Evolutionary conservation across 2,888 invertebrate species (phyloP), one percentile per base, ranked within the genome.

Genomic region (Tubulanus polymorphus): DNA sequence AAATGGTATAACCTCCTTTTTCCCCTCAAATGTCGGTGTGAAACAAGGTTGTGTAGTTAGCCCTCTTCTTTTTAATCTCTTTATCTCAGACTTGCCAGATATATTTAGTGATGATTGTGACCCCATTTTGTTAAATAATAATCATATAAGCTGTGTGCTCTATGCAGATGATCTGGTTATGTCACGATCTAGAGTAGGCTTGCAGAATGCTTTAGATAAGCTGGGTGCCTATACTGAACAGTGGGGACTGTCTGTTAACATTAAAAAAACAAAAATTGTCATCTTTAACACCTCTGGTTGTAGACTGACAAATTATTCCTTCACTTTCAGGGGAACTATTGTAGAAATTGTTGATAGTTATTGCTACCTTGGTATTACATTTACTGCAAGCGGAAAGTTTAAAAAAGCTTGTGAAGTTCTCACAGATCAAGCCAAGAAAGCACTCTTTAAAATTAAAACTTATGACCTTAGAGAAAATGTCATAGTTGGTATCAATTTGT

Each of bases 381-480:
- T 32, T n/a, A 12, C 35, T n/a, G 10, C 35, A 10, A 12, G 10
- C n/a, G 35, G 35, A 12, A 12, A 10, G 35, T 32, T 32, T n/a
- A 32, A 32, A 32, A 10, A 10, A 32, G 35, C 35, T 32, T 32
- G 35, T 32, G n/a, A 32, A n/a, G n/a, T 10, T 12, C 35, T 32
- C n/a, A 12, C 10, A 12, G 35, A 32, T n/a, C 35, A 32, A n/a
- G 35, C 35, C n/a, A 10, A 12, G 10, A 32, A 32, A n/a, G 35
- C 35, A 10, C 10, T 32, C 10, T 32, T 32, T 8, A 89, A 90
- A 32, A 32, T 32, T 12, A 32, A n/a, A 32, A 10, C 10, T 10
- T n/a, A 12, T n/a, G 35, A 32, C 35, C n/a, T 32, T 10, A 32
- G 35, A 32, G n/a, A 10, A n/a, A n/a, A n/a, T n/a, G n/a, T n/a